Evolutionary conservation across 2,113 vertebrate species (phyloP), one percentile per base, ranked within the genome.

Genomic region (Triplophysa siluroides): DNA sequence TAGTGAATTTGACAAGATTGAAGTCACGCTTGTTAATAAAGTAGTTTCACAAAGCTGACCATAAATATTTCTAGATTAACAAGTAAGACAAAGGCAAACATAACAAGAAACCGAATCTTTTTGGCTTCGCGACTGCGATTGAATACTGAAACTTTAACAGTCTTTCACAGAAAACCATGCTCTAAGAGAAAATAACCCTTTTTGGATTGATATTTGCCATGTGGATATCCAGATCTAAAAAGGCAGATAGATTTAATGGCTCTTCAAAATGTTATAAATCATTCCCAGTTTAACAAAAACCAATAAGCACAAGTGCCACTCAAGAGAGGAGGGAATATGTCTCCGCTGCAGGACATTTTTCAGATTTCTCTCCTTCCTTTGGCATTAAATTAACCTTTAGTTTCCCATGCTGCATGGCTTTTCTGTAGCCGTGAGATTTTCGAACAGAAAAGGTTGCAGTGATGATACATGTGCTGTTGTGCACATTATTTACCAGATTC

Each of bases 221-320:
- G 45, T 65, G 8, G 60, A 52, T 29, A 64, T 54, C 77, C 70
- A 71, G 73, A 83, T 81, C 74, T 76, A 74, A 78, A 67, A 80
- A 71, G 70, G 73, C 83, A 74, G 70, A 65, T 50, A 71, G 78
- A 85, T 84, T 81, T 77, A 84, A 85, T 79, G 79, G 64, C 80
- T 82, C 79, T 84, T 81, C 76, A 75, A 67, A 18, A 80, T 78
- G 61, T 81, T 72, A 75, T 83, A 85, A 83, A 83, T 84, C 84
- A 79, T 62, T 81, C 71, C 61, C 3, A 52, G 47, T 69, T 73
- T 86, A 85, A 86, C 84, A 83, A 84, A 45, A 81, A 78, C 61
- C 83, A 78, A 80, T 78, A 84, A 81, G 79, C 78, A 81, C 72
- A 50, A 69, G 77, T 78, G 76, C 41, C 2, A 68, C 70, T n/a